phyloP scores from a whole-genome alignment of 2,888 invertebrate species.

The Melieria crassipennis region DNA sequence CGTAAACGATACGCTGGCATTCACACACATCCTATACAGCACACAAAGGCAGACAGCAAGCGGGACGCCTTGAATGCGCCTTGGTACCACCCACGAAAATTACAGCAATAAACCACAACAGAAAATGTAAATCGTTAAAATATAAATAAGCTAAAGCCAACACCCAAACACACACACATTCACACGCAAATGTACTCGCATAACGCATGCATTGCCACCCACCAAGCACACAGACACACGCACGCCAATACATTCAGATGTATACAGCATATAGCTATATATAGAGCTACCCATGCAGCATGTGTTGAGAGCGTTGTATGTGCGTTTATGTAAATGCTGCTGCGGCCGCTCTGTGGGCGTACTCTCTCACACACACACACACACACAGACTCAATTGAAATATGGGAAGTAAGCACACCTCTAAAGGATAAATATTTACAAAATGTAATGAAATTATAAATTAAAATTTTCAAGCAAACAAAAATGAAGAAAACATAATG shows the following conservation, averaged over 20 bases:
- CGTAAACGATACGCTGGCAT: constrained; percentile 6
- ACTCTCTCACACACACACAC: too few relatives aligned
- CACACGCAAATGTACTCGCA: constrained; percentile 30
- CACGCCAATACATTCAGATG: background rate
- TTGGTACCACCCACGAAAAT: constrained; percentile 18
- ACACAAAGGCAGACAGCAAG: too few relatives aligned
- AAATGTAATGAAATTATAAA: background rate
- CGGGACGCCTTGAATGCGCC: background rate
- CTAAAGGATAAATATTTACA: background rate
- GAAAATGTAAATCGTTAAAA: too few relatives aligned
- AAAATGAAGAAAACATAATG: background rate
- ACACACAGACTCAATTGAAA: too few relatives aligned
- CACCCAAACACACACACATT: constrained; percentile 21
- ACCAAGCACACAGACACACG: constrained; percentile 12
- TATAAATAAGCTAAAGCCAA: too few relatives aligned
- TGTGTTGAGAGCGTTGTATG: too few relatives aligned
- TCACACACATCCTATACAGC: too few relatives aligned
- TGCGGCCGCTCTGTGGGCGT: too few relatives aligned
- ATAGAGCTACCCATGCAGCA: too few relatives aligned
- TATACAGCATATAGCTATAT: too few relatives aligned
- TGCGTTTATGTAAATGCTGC: too few relatives aligned
- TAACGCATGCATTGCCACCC: constrained; percentile 15
- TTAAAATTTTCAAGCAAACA: background rate
- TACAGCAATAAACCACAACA: background rate
- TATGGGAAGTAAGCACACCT: constrained; percentile 4